Conservation (phyloP, 1,140 invertebrate species). For the Drepana arcuata region DNA sequence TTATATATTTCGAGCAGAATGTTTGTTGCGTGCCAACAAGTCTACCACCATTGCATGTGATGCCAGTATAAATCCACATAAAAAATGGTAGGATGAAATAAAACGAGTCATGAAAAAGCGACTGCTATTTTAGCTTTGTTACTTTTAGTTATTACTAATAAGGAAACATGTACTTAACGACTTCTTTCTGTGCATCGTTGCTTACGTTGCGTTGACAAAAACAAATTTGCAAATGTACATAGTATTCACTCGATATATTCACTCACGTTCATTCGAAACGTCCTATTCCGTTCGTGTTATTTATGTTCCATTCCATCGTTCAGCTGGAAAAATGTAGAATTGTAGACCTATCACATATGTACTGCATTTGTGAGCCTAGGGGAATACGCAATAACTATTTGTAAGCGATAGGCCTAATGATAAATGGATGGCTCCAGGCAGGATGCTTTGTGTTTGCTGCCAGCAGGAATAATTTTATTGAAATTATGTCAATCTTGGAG, state of each 20-base stretch:
- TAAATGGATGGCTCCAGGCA: conserved; percentile 6
- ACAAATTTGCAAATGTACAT: conserved; percentile 8
- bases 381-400: conserved; percentile 4
- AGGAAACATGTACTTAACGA: too few relatives aligned
- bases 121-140: too few relatives aligned
- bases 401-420: conserved; percentile 12
- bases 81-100: too few relatives aligned
- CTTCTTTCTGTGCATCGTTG: conserved; percentile 5
- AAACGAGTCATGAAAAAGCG: too few relatives aligned
- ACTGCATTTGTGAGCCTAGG: neutral
- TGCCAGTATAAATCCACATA: too few relatives aligned
- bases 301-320: conserved; percentile 11
- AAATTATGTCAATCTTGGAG: conserved; percentile 20
- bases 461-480: too few relatives aligned
- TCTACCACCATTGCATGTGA: too few relatives aligned
- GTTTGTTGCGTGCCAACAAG: too few relatives aligned
- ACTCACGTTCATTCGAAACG: conserved; percentile 16
- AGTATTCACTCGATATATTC: neutral
- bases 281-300: conserved; percentile 13
- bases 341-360: neutral
- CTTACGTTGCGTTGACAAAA: conserved; percentile 2
- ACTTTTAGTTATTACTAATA: too few relatives aligned
- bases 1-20: too few relatives aligned
- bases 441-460: too few relatives aligned
- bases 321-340: conserved; percentile 9